Evolutionary conservation across 1,140 invertebrate species (phyloP).

Genomic region (Oncopeltus fasciatus): DNA sequence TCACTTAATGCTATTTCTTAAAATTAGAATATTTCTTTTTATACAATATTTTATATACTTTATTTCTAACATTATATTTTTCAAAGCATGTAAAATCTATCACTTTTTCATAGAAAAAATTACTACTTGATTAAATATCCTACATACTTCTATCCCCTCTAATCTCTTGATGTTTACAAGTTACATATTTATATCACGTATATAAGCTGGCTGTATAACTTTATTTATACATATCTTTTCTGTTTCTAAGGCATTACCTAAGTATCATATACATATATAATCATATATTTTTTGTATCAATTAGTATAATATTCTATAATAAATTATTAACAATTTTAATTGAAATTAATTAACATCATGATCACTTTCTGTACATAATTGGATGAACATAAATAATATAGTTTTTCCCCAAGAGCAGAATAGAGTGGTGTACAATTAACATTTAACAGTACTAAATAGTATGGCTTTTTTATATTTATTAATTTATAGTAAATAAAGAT

Average conservation of each 20-base stretch:
- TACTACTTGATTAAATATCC: background rate
- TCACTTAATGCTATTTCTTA: no score
- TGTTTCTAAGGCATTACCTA: background rate
- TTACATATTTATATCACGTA: background rate
- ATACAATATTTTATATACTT: no score
- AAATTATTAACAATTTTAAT: background rate
- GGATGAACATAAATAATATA: no score
- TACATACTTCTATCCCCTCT: background rate
- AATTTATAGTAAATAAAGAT: no score
- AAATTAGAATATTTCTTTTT: no score
- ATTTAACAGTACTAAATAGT: no score
- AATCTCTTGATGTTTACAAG: background rate
- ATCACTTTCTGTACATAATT: no score
- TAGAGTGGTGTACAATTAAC: no score
- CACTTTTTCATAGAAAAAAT: constrained; percentile 2
- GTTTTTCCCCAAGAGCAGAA: no score
- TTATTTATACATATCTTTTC: background rate
- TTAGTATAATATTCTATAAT: background rate
- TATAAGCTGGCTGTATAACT: background rate
- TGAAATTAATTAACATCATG: no score
- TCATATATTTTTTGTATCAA: background rate
- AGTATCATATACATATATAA: background rate
- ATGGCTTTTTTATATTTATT: no score
- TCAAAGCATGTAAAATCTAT: constrained; percentile 5
- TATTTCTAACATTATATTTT: no score